Base-by-base conservation (phyloP, 2,888 invertebrate genomes). In the Cataglyphis altisquamis region DNA sequence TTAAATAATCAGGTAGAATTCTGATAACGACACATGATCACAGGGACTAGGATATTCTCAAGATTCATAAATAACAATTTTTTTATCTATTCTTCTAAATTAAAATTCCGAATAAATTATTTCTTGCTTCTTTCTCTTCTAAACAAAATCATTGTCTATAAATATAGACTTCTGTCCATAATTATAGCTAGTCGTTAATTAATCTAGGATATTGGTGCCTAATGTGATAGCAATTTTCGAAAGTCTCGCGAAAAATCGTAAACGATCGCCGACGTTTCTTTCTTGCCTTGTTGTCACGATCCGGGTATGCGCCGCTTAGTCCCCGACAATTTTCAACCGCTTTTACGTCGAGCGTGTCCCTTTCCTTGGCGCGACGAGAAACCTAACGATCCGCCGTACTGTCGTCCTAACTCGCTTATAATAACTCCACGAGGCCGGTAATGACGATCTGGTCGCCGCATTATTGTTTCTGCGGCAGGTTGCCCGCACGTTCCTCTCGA, bases 391-490 rank as follows among this genome's bases (percentile, higher is more conserved):
- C 86, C 75, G 64, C 81, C 82, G 82, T 82, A 77, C 83, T 75
- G 84, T 84, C 84, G 88, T 88, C 90, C 91, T 93, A 92, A 93
- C 93, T 92, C 91, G 90, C 91, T 93, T 93, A 92, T 92, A 93
- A 93, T 93, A 92, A 93, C 92, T 92, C 88, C 64, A 83, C 87
- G 83, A 25, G 88, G 82, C 60, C 86, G 85, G 83, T 92, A 92
- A 92, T 91, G 91, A 92, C 91, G 91, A 92, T 90, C 91, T 90
- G 90, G 83, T 88, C 90, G 87, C 81, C 89, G 87, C 88, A 90
- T 92, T 92, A 93, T 93, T 93, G 92, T 93, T 91, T 87, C 92
- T 90, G 89, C 89, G 89, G 91, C 90, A 89, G 88, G 88, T 90
- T 90, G 90, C 90, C 72, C 86, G 86, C 86, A 86, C 83, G 84